phyloP scores from a whole-genome alignment of 2,113 vertebrate species.

The Mirounga angustirostris region DNA sequence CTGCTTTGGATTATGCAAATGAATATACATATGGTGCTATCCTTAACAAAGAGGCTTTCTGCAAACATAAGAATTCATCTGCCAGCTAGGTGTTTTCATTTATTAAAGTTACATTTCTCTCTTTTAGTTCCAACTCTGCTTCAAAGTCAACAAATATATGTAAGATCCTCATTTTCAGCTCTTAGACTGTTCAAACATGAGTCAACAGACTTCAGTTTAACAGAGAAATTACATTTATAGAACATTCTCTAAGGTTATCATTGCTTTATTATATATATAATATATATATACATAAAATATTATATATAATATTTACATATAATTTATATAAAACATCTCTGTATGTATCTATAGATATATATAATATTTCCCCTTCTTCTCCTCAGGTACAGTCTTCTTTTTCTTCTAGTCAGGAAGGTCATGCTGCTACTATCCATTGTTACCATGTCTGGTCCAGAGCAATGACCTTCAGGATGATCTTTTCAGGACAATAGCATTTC shows the following conservation, averaged over 20 bases:
- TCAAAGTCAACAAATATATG: constrained; percentile 32
- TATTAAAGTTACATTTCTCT: constrained; percentile 49
- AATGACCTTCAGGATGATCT: constrained; percentile 36
- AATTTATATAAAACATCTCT: not conserved
- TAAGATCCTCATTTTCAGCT: constrained; percentile 6
- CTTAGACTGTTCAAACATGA: not conserved
- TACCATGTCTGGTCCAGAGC: not conserved
- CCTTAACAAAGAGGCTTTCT: constrained; percentile 37
- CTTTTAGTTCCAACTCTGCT: not conserved
- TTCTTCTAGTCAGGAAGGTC: constrained; percentile 13
- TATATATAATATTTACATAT: not conserved
- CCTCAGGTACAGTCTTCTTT: not conserved
- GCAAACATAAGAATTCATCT: not conserved
- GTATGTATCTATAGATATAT: not conserved
- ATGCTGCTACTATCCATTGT: constrained; percentile 9
- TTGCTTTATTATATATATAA: not conserved
- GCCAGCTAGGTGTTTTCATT: not conserved
- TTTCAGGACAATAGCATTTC: constrained; percentile 45
- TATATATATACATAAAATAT: no score
- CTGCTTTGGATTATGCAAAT: not conserved
- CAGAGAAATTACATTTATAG: not conserved
- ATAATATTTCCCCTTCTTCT: not conserved
- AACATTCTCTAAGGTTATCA: not conserved
- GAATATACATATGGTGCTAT: not conserved
- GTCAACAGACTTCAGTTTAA: constrained; percentile 32